A percentile compares a stretch with the other conserved stretches of the same genome.
phyloP scores from a whole-genome alignment of 1,140 invertebrate species.

The Orchesella cincta region DNA sequence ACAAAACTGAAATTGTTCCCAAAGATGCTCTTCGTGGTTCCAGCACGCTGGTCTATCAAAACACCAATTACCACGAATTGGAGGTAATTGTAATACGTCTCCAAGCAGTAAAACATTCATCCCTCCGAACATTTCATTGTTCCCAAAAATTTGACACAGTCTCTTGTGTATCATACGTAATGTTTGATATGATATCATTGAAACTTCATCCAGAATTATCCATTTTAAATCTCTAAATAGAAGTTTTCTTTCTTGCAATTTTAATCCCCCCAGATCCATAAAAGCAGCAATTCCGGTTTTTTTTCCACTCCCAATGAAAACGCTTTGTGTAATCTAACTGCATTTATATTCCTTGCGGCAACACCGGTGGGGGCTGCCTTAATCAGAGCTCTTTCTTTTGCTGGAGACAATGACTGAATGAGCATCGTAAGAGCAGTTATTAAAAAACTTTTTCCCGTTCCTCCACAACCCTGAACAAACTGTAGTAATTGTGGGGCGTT shows the following conservation, averaged over 20 bases:
- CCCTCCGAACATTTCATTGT: background rate
- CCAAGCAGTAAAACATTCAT: background rate
- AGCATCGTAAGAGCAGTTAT: background rate
- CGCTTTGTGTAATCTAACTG: background rate
- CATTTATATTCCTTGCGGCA: background rate
- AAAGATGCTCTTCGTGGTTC: background rate
- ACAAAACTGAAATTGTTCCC: background rate
- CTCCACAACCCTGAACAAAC: background rate
- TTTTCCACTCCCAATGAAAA: background rate
- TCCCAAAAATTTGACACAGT: background rate
- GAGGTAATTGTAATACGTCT: constrained; percentile 7
- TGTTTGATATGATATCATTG: background rate
- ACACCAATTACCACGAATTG: background rate
- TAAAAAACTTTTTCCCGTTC: background rate
- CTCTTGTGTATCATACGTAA: background rate
- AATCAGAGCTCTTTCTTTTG: background rate
- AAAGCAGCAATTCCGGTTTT: too few relatives aligned
- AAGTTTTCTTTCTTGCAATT: background rate
- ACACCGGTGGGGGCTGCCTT: background rate
- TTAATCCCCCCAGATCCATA: too few relatives aligned
- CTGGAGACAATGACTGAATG: background rate
- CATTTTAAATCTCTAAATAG: background rate
- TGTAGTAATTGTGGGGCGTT: background rate
- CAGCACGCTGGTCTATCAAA: constrained; percentile 4
- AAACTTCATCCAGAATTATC: background rate